Conservation (phyloP, 2,797 vertebrate species). For the Mareca strepera region DNA sequence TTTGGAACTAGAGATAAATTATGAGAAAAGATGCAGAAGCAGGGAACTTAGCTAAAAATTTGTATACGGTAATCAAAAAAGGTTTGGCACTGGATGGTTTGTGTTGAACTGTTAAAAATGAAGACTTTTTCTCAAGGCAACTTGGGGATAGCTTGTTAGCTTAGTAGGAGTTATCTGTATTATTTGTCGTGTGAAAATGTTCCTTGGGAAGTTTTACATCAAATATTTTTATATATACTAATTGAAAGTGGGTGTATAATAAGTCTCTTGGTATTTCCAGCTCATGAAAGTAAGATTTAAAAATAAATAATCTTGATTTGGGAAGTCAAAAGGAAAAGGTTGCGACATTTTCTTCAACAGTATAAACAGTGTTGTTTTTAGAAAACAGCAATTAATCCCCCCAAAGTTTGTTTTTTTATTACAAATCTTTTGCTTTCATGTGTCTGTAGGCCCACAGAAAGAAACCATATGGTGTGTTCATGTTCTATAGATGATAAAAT, state of each 20-base stretch:
- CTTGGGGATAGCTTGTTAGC: constrained; percentile 28
- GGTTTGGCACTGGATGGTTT: background rate
- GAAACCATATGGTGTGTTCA: constrained; percentile 41
- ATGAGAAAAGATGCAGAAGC: background rate
- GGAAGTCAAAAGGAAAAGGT: constrained; percentile 51
- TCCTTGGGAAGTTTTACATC: constrained; percentile 8
- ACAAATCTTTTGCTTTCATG: background rate
- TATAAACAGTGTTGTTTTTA: constrained; percentile 27
- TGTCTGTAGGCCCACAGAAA: constrained; percentile 18
- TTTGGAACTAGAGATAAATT: background rate
- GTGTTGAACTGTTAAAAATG: background rate
- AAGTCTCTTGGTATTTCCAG: constrained; percentile 51
- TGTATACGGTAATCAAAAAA: background rate
- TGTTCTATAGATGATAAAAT: constrained; percentile 2
- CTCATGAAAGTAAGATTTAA: constrained; percentile 26
- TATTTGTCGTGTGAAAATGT: constrained; percentile 18
- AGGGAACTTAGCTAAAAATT: background rate
- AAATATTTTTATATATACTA: constrained; percentile 42
- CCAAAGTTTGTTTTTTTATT: background rate
- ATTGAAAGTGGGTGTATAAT: constrained; percentile 39
- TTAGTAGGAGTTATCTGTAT: constrained; percentile 12
- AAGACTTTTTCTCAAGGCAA: background rate
- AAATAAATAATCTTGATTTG: constrained; percentile 43
- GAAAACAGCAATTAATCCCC: background rate
- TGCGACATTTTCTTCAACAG: constrained; percentile 42